Conservation (phyloP, 2,113 vertebrate genomes). For the human region GRCh38 chr2:69617001-69617500, state of each 20-base stretch:
- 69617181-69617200: background rate
- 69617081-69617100: constrained; percentile 48
- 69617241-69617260: constrained; percentile 15
- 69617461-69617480: constrained; percentile 48
- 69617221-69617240: background rate
- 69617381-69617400: background rate
- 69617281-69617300: background rate
- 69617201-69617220: constrained; percentile 8
- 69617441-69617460: background rate
- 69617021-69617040: background rate
- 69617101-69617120: constrained; percentile 21
- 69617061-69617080: constrained; percentile 51
- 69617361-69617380: constrained; percentile 24
- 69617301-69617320: constrained; percentile 25
- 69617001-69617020: background rate
- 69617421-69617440: constrained; percentile 21
- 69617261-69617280: constrained; percentile 22
- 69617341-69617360: background rate
- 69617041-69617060: background rate
- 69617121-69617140: background rate
- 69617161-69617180: background rate
- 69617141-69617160: constrained; percentile 33
- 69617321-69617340: constrained; percentile 6
- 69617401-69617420: background rate
- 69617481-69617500: constrained; percentile 31